These are phyloP conservation scores for Ginglymostoma cirratum DNA, from an alignment of 2,113 vertebrate species.

Conservation along the genomic window DNA sequence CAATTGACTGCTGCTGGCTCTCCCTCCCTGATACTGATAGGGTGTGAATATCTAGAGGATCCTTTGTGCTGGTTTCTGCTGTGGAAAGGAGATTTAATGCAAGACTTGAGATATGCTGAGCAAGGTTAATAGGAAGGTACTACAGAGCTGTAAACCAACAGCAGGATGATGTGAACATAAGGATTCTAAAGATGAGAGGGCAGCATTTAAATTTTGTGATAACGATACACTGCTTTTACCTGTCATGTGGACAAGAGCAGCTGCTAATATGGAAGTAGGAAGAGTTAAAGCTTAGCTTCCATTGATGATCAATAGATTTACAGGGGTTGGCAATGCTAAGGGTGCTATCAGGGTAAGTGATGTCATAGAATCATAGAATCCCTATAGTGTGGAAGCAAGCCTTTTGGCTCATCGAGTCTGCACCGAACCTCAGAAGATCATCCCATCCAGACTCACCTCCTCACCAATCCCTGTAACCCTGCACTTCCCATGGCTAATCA, in stretches of 20 bases:
- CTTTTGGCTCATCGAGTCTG: too few relatives aligned
- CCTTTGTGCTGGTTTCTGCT: neutral
- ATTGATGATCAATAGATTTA: neutral
- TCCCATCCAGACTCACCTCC: too few relatives aligned
- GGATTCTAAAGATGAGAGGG: neutral
- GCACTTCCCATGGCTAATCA: too few relatives aligned
- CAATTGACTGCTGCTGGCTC: neutral
- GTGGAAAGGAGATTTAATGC: neutral
- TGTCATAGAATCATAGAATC: neutral
- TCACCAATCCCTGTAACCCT: too few relatives aligned
- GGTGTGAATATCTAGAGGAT: neutral
- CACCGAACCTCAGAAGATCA: too few relatives aligned
- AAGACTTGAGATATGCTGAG: neutral
- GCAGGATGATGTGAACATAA: neutral
- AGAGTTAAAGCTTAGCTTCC: neutral
- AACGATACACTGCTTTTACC: neutral
- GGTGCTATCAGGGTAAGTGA: neutral
- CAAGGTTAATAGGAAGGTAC: neutral
- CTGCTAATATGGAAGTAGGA: neutral
- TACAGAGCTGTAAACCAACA: neutral
- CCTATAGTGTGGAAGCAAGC: too few relatives aligned
- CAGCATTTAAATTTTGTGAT: neutral
- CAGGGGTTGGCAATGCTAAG: neutral
- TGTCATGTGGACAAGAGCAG: neutral
- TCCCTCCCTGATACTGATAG: neutral